Percentiles rank a stretch among this genome's conserved stretches.
Conservation (phyloP, 1,140 invertebrate genomes). For the Drosophila grimshawi region DNA sequence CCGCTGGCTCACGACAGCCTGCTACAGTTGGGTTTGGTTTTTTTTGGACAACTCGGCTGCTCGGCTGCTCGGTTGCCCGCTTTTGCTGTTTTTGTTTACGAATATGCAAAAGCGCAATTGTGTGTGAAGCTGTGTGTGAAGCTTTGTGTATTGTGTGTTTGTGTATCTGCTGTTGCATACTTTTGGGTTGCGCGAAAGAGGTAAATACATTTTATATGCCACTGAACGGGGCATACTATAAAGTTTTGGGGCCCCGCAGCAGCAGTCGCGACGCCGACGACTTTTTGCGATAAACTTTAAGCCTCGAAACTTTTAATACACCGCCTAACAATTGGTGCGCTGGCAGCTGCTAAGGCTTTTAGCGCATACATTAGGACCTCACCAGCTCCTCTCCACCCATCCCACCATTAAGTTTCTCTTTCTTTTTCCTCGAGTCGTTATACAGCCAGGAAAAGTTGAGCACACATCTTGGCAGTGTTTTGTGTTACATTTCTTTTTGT, state of each 20-base stretch:
- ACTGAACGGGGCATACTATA: constrained; percentile 5
- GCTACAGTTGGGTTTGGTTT: constrained; percentile 23
- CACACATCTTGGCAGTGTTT: constrained; percentile 36
- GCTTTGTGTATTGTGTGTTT: constrained; percentile 43
- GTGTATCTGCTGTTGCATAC: constrained; percentile 43
- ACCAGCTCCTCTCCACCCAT: constrained; percentile 11
- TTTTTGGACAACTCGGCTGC: not conserved
- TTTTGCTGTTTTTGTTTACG: constrained; percentile 50
- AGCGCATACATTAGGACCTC: constrained; percentile 68
- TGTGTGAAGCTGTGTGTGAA: constrained; percentile 65
- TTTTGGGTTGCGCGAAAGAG: constrained; percentile 61
- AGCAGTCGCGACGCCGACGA: constrained; percentile 36
- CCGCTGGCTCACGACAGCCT: constrained; percentile 3
- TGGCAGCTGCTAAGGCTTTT: constrained; percentile 57
- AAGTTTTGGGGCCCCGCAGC: constrained; percentile 22
- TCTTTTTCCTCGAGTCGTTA: constrained; percentile 31
- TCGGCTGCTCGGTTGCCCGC: not conserved
- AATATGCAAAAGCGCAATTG: constrained; percentile 81
- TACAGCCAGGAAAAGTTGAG: constrained; percentile 25
- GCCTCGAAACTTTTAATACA: constrained; percentile 78
- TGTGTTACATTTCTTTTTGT: constrained; percentile 29
- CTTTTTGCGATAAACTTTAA: constrained; percentile 66
- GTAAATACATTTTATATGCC: constrained; percentile 66
- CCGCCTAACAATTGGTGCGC: constrained; percentile 59
- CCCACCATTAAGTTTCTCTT: constrained; percentile 24